These are phyloP conservation scores for Drosophila bifasciata DNA, from an alignment of 1,140 invertebrate genomes.

Conservation along the genomic window DNA sequence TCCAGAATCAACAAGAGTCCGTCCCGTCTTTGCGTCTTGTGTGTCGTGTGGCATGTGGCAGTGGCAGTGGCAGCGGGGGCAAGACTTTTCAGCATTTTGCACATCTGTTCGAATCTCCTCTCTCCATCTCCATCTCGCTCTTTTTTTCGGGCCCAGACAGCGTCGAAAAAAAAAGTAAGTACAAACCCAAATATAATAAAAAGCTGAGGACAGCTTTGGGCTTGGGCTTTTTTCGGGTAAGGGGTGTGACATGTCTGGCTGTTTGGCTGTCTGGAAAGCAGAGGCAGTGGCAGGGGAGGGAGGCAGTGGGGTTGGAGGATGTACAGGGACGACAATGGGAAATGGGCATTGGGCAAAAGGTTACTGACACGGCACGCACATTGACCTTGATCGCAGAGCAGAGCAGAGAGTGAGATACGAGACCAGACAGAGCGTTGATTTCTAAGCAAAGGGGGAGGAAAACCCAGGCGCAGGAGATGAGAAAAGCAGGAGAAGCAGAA, in stretches of 20 bases:
- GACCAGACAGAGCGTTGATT: slow-evolving; percentile 39
- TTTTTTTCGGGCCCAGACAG: slow-evolving; percentile 60
- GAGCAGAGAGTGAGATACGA: too few species aligned
- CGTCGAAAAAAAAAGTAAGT: slow-evolving; percentile 55
- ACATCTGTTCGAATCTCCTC: slow-evolving; percentile 72
- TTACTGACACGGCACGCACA: slow-evolving; percentile 81
- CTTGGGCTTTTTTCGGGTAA: background rate
- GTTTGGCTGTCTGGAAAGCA: background rate
- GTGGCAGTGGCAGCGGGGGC: slow-evolving; percentile 13
- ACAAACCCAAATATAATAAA: slow-evolving; percentile 75
- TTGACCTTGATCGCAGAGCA: slow-evolving; percentile 76
- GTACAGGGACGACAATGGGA: slow-evolving; percentile 51
- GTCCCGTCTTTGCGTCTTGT: too few species aligned
- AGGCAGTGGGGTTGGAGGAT: slow-evolving; percentile 29
- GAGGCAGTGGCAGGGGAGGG: slow-evolving; percentile 6
- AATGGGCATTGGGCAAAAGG: slow-evolving; percentile 59
- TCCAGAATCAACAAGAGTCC: slow-evolving; percentile 56
- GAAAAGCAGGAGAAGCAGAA: slow-evolving; percentile 4
- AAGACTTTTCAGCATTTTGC: slow-evolving; percentile 70
- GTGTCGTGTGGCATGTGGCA: too few species aligned
- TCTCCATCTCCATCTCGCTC: slow-evolving; percentile 13
- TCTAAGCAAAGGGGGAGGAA: slow-evolving; percentile 34
- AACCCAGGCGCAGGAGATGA: slow-evolving; percentile 14
- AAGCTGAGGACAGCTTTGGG: slow-evolving; percentile 27
- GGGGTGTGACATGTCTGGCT: slow-evolving; percentile 11